These are phyloP conservation scores for Misgurnus mizolepis DNA, from an alignment of 2,113 vertebrate species.

Conservation along the genomic window DNA sequence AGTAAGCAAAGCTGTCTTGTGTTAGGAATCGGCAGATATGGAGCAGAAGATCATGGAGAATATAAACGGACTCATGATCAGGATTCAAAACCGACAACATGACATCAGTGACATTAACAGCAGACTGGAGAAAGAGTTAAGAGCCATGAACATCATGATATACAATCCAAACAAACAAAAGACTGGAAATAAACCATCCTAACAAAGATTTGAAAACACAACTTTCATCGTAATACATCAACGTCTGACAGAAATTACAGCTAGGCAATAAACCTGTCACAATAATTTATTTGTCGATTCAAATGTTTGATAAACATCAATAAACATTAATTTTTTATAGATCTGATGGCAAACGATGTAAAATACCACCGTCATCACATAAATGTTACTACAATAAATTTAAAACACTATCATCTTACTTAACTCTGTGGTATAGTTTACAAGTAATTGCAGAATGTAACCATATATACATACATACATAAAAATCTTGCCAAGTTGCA, in stretches of 20 bases:
- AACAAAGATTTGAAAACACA: not conserved
- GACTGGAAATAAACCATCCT: not conserved
- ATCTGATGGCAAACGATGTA: constrained; percentile 8
- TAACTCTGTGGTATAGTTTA: constrained; percentile 27
- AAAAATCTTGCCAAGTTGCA: not conserved
- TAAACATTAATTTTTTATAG: not conserved
- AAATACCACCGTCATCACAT: not conserved
- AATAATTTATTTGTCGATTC: constrained; percentile 19
- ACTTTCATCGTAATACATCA: not conserved
- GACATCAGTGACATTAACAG: constrained; percentile 55
- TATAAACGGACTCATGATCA: constrained; percentile 52
- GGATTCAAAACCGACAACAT: constrained; percentile 54
- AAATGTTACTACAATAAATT: not conserved
- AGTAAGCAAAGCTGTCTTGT: not conserved
- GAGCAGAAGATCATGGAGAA: constrained; percentile 57
- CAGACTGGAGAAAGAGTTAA: constrained; percentile 57
- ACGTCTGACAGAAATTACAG: not conserved
- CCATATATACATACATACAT: constrained; percentile 23
- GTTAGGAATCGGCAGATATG: constrained; percentile 53
- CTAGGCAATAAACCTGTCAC: not conserved
- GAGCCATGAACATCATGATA: constrained; percentile 55
- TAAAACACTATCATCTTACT: not conserved
- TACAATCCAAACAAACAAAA: not conserved
- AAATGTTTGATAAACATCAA: not conserved
- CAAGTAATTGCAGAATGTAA: not conserved